phyloP scores from a whole-genome alignment of 2,888 invertebrate genomes.

The Apoda limacodes region DNA sequence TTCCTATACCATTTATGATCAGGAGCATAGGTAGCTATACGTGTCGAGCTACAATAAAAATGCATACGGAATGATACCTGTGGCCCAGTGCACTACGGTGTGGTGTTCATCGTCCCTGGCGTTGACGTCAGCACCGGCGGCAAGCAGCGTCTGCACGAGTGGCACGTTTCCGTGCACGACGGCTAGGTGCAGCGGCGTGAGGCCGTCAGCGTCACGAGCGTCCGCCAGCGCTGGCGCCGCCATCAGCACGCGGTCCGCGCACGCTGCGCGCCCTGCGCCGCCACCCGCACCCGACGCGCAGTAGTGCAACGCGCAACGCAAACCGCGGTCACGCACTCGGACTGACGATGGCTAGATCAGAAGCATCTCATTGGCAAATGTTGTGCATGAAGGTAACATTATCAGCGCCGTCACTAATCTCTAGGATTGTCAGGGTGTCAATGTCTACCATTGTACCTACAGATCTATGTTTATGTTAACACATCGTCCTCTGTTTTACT shows the following conservation, averaged over 20 bases:
- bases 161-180: constrained; percentile 93
- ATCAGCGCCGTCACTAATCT: too few relatives aligned
- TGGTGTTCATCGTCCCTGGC: constrained; percentile 94
- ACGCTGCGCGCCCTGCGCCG: constrained; percentile 81
- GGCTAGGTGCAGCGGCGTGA: constrained; percentile 94
- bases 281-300: constrained; percentile 84
- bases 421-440: too few relatives aligned
- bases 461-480: too few relatives aligned
- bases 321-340: constrained; percentile 81
- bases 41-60: too few relatives aligned
- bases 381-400: too few relatives aligned
- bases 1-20: too few relatives aligned
- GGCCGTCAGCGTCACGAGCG: constrained; percentile 91
- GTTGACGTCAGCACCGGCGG: constrained; percentile 90
- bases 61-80: too few relatives aligned
- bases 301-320: constrained; percentile 93
- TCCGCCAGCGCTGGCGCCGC: constrained; percentile 89
- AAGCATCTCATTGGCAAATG: neutral
- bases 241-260: constrained; percentile 87
- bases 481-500: too few relatives aligned
- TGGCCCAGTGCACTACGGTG: constrained; percentile 98
- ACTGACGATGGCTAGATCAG: constrained; percentile 58
- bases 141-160: constrained; percentile 86
- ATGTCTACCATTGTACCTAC: too few relatives aligned
- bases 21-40: too few relatives aligned